A percentile compares a stretch with the other conserved stretches of the same genome.
Evolutionary conservation across 2,113 vertebrate genomes (phyloP).

Genomic region (Canis aureus): DNA sequence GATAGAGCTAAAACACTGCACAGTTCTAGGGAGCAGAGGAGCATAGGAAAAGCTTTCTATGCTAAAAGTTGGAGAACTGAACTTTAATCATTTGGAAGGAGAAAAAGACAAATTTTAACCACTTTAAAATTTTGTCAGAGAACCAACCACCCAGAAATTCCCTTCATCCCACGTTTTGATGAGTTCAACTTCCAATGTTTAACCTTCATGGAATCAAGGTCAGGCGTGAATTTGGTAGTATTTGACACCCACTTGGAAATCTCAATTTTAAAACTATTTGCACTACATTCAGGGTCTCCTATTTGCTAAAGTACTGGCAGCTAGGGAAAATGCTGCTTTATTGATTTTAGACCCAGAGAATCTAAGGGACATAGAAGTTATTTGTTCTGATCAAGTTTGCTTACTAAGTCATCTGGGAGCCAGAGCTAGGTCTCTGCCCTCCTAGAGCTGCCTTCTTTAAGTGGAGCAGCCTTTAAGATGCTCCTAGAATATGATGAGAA

Average conservation of each 20-base stretch:
- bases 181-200: background rate
- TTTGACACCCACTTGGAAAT: background rate
- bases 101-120: background rate
- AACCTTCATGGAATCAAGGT: background rate
- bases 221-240: background rate
- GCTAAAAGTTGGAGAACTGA: conserved; percentile 11
- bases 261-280: background rate
- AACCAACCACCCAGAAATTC: background rate
- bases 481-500: background rate
- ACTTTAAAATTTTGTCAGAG: background rate
- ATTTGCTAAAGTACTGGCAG: background rate
- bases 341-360: background rate
- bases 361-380: background rate
- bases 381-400: background rate
- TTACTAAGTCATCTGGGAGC: background rate
- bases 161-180: background rate
- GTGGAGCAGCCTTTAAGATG: background rate
- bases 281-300: background rate
- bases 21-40: background rate
- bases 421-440: background rate
- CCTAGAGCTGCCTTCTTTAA: background rate
- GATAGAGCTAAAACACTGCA: background rate
- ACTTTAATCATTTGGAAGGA: conserved; percentile 20
- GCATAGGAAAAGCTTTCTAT: background rate
- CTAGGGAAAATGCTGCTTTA: background rate